Percentiles rank a stretch among this genome's conserved stretches.
These are phyloP conservation scores for Himantopus leucocephalus DNA, from an alignment of 2,113 vertebrate genomes.

Conservation along the genomic window DNA sequence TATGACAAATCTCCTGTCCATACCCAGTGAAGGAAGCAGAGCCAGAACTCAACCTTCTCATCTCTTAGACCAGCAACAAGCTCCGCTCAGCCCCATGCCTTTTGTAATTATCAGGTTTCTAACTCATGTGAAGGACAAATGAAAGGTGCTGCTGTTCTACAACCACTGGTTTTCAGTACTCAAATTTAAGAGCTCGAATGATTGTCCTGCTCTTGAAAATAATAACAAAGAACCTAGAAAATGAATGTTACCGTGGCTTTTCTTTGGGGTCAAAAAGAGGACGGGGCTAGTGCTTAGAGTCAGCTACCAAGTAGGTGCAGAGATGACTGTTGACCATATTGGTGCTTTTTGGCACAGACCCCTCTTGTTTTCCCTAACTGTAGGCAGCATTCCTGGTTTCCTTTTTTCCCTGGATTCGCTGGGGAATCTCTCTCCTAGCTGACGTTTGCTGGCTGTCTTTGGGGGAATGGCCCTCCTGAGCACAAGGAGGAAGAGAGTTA, in stretches of 20 bases:
- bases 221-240: conserved; percentile 43
- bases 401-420: not conserved
- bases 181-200: conserved; percentile 20
- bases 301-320: conserved; percentile 18
- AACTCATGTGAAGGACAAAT: conserved; percentile 49
- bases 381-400: not conserved
- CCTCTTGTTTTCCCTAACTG: not conserved
- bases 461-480: not conserved
- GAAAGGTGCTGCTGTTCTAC: conserved; percentile 65
- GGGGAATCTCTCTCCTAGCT: not conserved
- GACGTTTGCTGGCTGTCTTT: not conserved
- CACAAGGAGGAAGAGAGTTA: not conserved
- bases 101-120: conserved; percentile 63
- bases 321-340: not conserved
- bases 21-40: conserved; percentile 23
- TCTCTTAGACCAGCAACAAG: conserved; percentile 66
- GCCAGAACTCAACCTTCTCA: conserved; percentile 26
- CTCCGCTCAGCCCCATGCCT: conserved; percentile 1
- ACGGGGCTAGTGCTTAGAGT: not conserved
- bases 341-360: conserved; percentile 22
- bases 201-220: conserved; percentile 38
- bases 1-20: not conserved
- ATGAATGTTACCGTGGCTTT: conserved; percentile 16
- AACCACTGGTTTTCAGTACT: conserved; percentile 29
- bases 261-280: conserved; percentile 8